Conservation (phyloP, 2,888 invertebrate species). For the Amphimallon solstitiale region DNA sequence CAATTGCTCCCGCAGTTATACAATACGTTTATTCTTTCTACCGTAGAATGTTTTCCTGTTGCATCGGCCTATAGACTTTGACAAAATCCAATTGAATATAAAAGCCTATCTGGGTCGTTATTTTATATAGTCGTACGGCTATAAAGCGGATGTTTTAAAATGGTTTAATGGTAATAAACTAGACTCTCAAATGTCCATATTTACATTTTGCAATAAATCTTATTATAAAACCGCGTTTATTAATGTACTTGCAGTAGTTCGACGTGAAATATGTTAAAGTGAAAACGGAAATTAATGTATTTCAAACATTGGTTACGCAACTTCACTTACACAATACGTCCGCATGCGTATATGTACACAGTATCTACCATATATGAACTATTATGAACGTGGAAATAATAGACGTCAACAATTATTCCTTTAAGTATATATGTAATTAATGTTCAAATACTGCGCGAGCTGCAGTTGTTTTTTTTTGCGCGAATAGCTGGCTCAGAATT, state of each 20-base stretch:
- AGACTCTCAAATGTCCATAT: slow-evolving; percentile 2
- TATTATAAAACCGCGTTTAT: slow-evolving; percentile 11
- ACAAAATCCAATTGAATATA: neutral
- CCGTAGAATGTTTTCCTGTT: too few relatives aligned
- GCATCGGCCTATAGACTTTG: neutral
- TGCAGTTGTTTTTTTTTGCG: too few relatives aligned
- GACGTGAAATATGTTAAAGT: neutral
- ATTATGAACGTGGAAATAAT: too few relatives aligned
- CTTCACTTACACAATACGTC: too few relatives aligned
- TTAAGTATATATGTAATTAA: too few relatives aligned
- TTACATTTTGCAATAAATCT: slow-evolving; percentile 22
- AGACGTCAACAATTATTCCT: too few relatives aligned
- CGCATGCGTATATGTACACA: too few relatives aligned
- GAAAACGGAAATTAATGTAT: neutral
- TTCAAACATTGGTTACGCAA: neutral
- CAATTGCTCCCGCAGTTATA: too few relatives aligned
- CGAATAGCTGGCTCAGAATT: too few relatives aligned
- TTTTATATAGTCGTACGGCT: neutral
- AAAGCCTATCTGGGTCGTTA: neutral
- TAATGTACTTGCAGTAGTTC: neutral
- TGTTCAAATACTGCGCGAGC: too few relatives aligned
- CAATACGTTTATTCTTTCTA: too few relatives aligned
- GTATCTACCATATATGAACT: too few relatives aligned
- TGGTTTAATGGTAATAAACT: neutral
- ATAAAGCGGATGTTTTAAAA: slow-evolving; percentile 4